These are phyloP conservation scores for Saccopteryx bilineata DNA, from an alignment of 2,113 vertebrate genomes.

Conservation along the genomic window DNA sequence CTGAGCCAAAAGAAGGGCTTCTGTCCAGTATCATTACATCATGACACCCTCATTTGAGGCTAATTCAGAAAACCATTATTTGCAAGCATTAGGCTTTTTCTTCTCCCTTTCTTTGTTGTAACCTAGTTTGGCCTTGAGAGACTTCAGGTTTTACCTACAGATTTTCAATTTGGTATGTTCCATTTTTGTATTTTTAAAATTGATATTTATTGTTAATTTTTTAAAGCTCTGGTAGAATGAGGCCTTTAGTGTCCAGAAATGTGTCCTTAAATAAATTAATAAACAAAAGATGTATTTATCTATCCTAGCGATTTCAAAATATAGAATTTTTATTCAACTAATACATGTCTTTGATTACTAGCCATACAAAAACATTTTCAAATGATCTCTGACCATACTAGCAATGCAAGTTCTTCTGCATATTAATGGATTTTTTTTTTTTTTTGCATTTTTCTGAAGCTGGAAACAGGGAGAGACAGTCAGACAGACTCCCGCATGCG, in stretches of 20 bases:
- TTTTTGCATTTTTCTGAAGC: no score
- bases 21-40: conserved; percentile 51
- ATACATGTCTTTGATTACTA: conserved; percentile 37
- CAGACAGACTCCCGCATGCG: no score
- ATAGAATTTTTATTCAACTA: neutral
- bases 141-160: conserved; percentile 34
- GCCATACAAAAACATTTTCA: conserved; percentile 55
- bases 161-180: conserved; percentile 49
- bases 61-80: conserved; percentile 65
- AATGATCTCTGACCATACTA: conserved; percentile 56
- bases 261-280: neutral
- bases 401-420: conserved; percentile 10
- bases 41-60: conserved; percentile 8
- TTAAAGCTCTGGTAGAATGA: conserved; percentile 5
- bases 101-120: conserved; percentile 30
- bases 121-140: conserved; percentile 68
- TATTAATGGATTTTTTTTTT: conserved; percentile 64
- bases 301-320: neutral
- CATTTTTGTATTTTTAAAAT: neutral
- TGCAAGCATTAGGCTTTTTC: neutral
- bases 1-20: conserved; percentile 54
- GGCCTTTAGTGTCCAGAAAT: neutral
- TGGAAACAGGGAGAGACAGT: no score
- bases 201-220: neutral
- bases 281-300: neutral